Base-by-base conservation (phyloP, 2,888 invertebrate species). In the Pristionchus entomophagus region DNA sequence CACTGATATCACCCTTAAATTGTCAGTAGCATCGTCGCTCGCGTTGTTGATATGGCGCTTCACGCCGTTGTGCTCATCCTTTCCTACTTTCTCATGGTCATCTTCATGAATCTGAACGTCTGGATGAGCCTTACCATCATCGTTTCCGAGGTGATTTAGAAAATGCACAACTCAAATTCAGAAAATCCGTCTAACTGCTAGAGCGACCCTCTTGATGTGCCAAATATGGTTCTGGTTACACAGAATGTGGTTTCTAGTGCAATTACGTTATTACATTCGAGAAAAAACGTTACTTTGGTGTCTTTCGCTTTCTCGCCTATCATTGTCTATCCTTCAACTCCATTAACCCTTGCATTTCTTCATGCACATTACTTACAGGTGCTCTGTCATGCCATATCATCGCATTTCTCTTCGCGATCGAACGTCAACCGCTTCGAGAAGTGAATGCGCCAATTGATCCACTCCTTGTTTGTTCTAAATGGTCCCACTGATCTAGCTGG, bases 81-180 rank as follows among this genome's bases (percentile, higher is more conserved):
- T 0, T 69, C 69, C 38, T 69, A 69, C 69, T 38, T 41, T 17
- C 69, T 69, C 5, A 69, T 69, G 69, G 69, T 69, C 38, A 69
- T 69, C n/a, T 69, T 69, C 69, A 69, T 69, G 69, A 69, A 69
- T 41, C 69, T 69, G 38, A 69, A 69, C 69, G 69, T 69, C 12
- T 69, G 69, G 69, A 38, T 69, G 69, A 32, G 69, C 69, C 38
- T 69, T 41, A 69, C 69, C 22, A 69, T 69, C 69, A 38, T 69
- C 22, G 41, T 41, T 1, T 19, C 41, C 0, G 69, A 69, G 69
- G 69, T 69, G 35, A 69, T 3, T 1, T 22, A 35, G 59, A 59
- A 26, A 4, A 26, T n/a, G 29, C 59, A 59, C 14, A 26, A 59
- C 14, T 29, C 4, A 29, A 10, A 26, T 59, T 59, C 1, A 12